Percentiles rank a stretch among this genome's conserved stretches.
These are phyloP conservation scores for Microcebus tavaratra DNA, from an alignment of 2,113 vertebrate genomes.

Conservation along the genomic window DNA sequence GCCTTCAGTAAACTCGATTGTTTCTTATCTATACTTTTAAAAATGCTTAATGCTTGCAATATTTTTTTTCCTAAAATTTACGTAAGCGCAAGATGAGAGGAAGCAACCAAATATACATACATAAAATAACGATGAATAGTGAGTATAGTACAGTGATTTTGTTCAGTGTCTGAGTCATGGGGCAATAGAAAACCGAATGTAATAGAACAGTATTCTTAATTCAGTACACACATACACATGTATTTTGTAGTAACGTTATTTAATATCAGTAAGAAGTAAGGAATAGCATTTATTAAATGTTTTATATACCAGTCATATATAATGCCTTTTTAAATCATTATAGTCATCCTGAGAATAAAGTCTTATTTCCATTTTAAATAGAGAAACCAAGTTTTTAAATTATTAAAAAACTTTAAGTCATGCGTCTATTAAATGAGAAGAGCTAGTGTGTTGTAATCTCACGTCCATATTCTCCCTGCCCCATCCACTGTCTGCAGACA, in stretches of 20 bases:
- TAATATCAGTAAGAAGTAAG: not conserved
- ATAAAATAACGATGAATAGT: not conserved
- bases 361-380: not conserved
- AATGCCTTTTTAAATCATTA: not conserved
- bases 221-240: not conserved
- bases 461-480: not conserved
- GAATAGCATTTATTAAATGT: not conserved
- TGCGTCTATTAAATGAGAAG: not conserved
- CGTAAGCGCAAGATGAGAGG: not conserved
- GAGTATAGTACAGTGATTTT: not conserved
- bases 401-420: not conserved
- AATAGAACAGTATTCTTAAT: not conserved
- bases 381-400: not conserved
- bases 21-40: not conserved
- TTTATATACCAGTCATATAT: not conserved
- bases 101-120: not conserved
- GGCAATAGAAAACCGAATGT: not conserved
- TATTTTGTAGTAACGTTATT: constrained; percentile 3
- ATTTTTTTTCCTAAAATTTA: not conserved
- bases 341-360: not conserved
- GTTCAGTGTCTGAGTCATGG: not conserved
- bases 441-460: not conserved
- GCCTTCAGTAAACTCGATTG: not conserved
- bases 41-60: not conserved
- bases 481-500: not conserved